These are phyloP conservation scores for Sinocyclocheilus maitianheensis DNA, from an alignment of 2,113 vertebrate species.

Conservation along the genomic window DNA sequence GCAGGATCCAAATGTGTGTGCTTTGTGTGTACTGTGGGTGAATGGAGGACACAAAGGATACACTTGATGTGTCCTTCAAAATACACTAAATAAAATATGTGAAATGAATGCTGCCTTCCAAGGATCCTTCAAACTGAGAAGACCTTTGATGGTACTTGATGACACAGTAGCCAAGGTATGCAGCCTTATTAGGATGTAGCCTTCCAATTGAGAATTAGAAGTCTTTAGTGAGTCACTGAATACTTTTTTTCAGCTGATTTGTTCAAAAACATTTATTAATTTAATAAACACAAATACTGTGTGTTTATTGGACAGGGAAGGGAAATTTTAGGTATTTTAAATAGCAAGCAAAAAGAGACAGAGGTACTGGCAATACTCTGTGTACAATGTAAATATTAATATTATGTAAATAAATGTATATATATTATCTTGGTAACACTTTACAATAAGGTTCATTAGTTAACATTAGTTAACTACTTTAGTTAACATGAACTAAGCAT, in stretches of 20 bases:
- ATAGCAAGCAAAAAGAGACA: background rate
- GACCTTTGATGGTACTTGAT: background rate
- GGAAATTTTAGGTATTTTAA: too few relatives aligned
- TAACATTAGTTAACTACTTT: too few relatives aligned
- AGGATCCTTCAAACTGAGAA: background rate
- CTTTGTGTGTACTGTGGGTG: background rate
- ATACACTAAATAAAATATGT: background rate
- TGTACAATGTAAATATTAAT: background rate
- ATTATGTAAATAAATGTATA: too few relatives aligned
- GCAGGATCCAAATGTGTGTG: background rate
- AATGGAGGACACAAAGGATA: background rate
- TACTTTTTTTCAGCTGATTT: background rate
- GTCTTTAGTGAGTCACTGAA: background rate
- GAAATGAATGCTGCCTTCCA: background rate
- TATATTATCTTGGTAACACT: too few relatives aligned
- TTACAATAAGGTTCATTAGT: too few relatives aligned
- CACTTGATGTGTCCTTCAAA: background rate
- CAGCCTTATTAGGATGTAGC: background rate
- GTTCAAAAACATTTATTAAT: background rate
- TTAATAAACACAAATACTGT: background rate
- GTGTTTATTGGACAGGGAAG: background rate
- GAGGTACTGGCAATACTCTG: background rate
- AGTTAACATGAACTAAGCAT: too few relatives aligned
- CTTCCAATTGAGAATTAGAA: background rate
- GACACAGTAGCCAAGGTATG: background rate